phyloP scores from a whole-genome alignment of 2,888 invertebrate species.

The Choristoneura rosaceana region DNA sequence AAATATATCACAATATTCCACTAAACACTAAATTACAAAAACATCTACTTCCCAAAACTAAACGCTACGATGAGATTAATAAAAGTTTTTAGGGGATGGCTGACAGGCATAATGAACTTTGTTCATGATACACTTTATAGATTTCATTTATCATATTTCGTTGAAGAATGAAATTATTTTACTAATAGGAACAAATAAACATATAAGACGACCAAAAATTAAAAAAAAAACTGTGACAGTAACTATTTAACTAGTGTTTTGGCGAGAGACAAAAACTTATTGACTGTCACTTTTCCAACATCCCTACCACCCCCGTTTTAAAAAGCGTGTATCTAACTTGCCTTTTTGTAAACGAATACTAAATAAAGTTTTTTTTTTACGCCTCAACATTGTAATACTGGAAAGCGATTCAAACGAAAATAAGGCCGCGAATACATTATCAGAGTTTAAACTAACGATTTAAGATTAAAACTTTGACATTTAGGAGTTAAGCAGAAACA shows the following conservation, averaged over 20 bases:
- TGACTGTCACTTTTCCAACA: constrained; percentile 8
- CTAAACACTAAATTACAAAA: constrained; percentile 41
- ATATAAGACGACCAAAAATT: background rate
- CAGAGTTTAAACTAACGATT: background rate
- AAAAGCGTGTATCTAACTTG: constrained; percentile 47
- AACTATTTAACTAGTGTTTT: background rate
- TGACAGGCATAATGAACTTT: background rate
- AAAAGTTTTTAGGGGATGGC: constrained; percentile 33
- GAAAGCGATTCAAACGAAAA: constrained; percentile 50
- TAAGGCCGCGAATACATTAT: constrained; percentile 28
- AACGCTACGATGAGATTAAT: constrained; percentile 50
- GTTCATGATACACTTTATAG: constrained; percentile 7
- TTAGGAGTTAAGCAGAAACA: background rate
- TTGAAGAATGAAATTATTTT: constrained; percentile 20
- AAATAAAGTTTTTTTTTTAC: constrained; percentile 50
- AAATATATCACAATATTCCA: constrained; percentile 50
- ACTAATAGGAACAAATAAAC: constrained; percentile 34
- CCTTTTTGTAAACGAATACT: constrained; percentile 43
- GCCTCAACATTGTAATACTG: constrained; percentile 77
- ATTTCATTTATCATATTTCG: constrained; percentile 11
- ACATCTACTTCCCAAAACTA: constrained; percentile 47
- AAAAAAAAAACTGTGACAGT: background rate
- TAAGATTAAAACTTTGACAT: background rate
- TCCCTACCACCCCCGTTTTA: constrained; percentile 33
- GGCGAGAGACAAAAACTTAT: background rate